Evolutionary conservation across 2,888 invertebrate genomes (phyloP).

Genomic region (Ophion costatus): DNA sequence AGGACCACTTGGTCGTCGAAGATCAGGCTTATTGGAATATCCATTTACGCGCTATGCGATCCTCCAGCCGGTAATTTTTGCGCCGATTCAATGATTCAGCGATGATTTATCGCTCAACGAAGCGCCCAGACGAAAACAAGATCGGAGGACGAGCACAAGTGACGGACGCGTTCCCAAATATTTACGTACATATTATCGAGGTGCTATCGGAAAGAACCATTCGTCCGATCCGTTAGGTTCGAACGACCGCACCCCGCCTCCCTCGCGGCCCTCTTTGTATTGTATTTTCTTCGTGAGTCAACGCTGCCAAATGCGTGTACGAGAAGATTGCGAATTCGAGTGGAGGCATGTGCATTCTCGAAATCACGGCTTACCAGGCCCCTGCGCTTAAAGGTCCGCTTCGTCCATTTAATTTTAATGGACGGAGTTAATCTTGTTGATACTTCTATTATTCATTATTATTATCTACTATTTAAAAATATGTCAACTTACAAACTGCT

Average conservation of each 20-base stretch:
- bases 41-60: neutral
- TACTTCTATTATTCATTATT: neutral
- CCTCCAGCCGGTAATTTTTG: neutral
- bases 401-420: neutral
- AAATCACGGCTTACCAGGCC: neutral
- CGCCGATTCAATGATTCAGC: neutral
- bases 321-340: neutral
- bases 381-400: neutral
- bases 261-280: neutral
- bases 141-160: neutral
- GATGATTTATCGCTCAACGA: slow-evolving; percentile 2
- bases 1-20: too few species aligned
- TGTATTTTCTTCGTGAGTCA: slow-evolving; percentile 2
- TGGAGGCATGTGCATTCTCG: neutral
- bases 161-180: slow-evolving; percentile 2
- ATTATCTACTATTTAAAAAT: neutral
- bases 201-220: slow-evolving; percentile 4
- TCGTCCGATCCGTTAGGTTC: neutral
- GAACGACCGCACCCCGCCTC: neutral
- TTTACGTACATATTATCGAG: slow-evolving; percentile 12
- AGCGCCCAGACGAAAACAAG: neutral
- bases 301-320: neutral
- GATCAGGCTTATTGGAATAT: neutral
- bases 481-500: neutral
- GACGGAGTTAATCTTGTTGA: neutral